Conservation (phyloP, 1,140 invertebrate genomes). For the Palaemon carinicauda region DNA sequence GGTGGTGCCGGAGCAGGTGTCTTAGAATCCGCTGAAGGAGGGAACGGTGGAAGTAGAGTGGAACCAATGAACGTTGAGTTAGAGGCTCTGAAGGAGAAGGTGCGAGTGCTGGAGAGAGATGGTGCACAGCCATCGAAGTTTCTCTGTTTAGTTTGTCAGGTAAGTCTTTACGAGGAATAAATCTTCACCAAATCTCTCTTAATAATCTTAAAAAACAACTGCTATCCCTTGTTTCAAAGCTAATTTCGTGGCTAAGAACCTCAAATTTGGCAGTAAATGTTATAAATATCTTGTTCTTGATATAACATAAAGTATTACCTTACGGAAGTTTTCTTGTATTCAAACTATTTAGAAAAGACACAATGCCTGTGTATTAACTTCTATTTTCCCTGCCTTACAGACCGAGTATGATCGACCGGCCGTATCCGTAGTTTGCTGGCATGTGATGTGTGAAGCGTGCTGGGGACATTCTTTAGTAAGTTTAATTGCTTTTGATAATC, state of each 20-base stretch:
- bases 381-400: background rate
- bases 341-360: too few relatives aligned
- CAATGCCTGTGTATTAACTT: too few relatives aligned
- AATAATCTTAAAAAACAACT: too few relatives aligned
- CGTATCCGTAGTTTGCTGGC: constrained; percentile 68
- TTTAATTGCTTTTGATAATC: background rate
- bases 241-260: background rate
- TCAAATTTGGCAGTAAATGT: too few relatives aligned
- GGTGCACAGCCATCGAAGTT: constrained; percentile 62
- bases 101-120: constrained; percentile 75
- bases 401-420: constrained; percentile 64
- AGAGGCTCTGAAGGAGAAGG: constrained; percentile 76
- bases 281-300: too few relatives aligned
- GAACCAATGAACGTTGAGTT: constrained; percentile 63
- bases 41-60: constrained; percentile 5
- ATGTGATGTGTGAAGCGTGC: constrained; percentile 69
- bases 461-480: constrained; percentile 62
- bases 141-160: constrained; percentile 55
- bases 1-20: constrained; percentile 60
- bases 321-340: background rate
- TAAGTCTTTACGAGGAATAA: background rate
- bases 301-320: background rate
- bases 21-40: background rate
- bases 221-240: background rate
- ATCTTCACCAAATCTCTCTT: too few relatives aligned